These are phyloP conservation scores for Achroia grisella DNA, from an alignment of 1,140 invertebrate species.

Conservation along the genomic window DNA sequence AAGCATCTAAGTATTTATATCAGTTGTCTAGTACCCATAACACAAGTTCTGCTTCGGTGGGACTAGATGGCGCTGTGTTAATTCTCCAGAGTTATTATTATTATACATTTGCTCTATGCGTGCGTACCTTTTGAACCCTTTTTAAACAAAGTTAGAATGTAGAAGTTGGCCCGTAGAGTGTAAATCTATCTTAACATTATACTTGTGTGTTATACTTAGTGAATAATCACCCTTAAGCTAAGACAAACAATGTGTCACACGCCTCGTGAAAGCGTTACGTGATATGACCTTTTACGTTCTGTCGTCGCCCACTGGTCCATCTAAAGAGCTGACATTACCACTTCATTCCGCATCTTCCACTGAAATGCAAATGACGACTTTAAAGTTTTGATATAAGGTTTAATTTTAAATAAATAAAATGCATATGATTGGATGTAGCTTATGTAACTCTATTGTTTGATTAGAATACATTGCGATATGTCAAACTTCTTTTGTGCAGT, in stretches of 20 bases:
- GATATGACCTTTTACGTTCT: slow-evolving; percentile 35
- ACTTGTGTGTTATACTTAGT: too few relatives aligned
- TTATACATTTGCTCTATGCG: too few relatives aligned
- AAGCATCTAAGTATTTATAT: too few relatives aligned
- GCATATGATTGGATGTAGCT: slow-evolving; percentile 20
- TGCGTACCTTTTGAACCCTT: too few relatives aligned
- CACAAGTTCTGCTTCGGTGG: too few relatives aligned
- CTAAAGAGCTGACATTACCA: slow-evolving; percentile 6
- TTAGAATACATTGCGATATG: slow-evolving; percentile 5
- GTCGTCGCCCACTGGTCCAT: slow-evolving; percentile 33
- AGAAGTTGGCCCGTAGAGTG: too few relatives aligned
- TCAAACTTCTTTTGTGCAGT: neutral
- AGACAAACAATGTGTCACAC: neutral
- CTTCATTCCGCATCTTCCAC: slow-evolving; percentile 18
- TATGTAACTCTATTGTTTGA: slow-evolving; percentile 42
- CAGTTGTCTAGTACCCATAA: too few relatives aligned
- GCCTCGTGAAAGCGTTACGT: slow-evolving; percentile 38
- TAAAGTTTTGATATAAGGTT: slow-evolving; percentile 5
- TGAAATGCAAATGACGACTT: neutral
- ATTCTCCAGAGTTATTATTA: too few relatives aligned
- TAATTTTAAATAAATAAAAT: slow-evolving; percentile 12
- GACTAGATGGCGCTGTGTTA: too few relatives aligned
- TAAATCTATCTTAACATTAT: too few relatives aligned
- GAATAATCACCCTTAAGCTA: too few relatives aligned
- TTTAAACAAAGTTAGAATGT: too few relatives aligned